A percentile compares a stretch with the other conserved stretches of the same genome.
Evolutionary conservation across 2,113 vertebrate species (phyloP).

Genomic region (Phyllostomus hastatus): DNA sequence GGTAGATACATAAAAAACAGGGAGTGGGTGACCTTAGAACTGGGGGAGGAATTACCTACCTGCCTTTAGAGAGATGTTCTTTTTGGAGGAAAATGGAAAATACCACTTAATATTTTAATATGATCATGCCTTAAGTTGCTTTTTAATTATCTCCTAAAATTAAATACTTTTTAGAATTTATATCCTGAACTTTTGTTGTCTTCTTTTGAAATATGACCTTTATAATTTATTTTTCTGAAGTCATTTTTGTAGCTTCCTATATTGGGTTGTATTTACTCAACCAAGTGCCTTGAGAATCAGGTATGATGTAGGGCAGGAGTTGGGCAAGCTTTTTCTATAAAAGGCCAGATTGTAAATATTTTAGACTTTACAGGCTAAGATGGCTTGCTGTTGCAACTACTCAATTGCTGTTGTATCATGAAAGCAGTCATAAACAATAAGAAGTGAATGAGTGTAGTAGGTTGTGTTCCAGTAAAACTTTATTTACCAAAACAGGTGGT

Average conservation of each 20-base stretch:
- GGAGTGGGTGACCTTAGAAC: slow-evolving; percentile 9
- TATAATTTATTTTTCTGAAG: neutral
- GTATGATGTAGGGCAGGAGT: neutral
- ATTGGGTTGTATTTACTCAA: neutral
- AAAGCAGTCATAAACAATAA: neutral
- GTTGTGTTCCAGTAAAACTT: neutral
- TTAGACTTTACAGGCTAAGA: neutral
- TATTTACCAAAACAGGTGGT: neutral
- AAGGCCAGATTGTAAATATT: neutral
- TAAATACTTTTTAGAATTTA: slow-evolving; percentile 1
- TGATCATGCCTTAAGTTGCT: neutral
- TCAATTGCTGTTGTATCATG: neutral
- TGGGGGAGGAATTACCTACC: neutral
- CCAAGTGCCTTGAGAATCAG: neutral
- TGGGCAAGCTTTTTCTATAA: neutral
- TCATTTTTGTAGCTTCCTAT: neutral
- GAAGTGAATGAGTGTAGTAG: neutral
- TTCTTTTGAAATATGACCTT: slow-evolving; percentile 32
- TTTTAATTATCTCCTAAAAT: neutral
- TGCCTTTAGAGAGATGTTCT: slow-evolving; percentile 1
- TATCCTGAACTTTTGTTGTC: slow-evolving; percentile 7
- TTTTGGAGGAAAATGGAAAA: neutral
- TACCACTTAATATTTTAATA: slow-evolving; percentile 12
- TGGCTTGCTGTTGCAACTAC: neutral
- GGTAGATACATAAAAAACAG: neutral